A percentile compares a stretch with the other conserved stretches of the same genome.
Evolutionary conservation across 92 coral and sea anemone genomes (phyloP).

Genomic region (Umimayanthus chanpuru): DNA sequence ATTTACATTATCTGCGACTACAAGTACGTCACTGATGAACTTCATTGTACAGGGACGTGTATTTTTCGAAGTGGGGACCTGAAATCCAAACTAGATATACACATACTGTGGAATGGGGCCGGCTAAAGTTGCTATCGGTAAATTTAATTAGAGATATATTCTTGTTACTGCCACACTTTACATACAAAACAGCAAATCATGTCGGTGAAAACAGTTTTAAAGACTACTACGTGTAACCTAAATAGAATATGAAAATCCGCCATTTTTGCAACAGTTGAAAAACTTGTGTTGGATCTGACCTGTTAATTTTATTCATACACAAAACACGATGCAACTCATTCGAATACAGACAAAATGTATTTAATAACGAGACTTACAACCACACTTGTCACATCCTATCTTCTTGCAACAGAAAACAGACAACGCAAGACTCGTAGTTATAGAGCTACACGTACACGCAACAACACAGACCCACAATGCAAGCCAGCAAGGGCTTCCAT

Average conservation of each 20-base stretch:
- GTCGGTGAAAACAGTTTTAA: background rate
- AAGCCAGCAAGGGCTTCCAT: too few relatives aligned
- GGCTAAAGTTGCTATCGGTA: background rate
- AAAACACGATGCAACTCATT: background rate
- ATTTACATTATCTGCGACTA: background rate
- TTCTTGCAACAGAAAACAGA: constrained; percentile 35
- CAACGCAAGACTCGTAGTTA: background rate
- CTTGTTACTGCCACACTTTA: background rate
- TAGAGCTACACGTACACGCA: background rate
- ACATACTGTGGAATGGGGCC: background rate
- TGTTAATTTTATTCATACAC: background rate
- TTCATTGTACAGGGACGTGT: background rate
- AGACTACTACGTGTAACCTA: background rate
- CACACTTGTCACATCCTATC: background rate
- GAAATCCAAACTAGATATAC: background rate
- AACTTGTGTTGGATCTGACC: background rate
- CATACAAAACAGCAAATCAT: background rate
- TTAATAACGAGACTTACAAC: background rate
- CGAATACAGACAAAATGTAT: background rate
- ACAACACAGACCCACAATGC: background rate
- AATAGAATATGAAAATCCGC: background rate
- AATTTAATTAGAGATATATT: too few relatives aligned
- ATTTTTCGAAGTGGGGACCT: background rate
- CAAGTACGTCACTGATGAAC: too few relatives aligned
- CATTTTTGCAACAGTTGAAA: background rate